phyloP scores from a whole-genome alignment of 1,140 invertebrate species.

The Drosophila asahinai region DNA sequence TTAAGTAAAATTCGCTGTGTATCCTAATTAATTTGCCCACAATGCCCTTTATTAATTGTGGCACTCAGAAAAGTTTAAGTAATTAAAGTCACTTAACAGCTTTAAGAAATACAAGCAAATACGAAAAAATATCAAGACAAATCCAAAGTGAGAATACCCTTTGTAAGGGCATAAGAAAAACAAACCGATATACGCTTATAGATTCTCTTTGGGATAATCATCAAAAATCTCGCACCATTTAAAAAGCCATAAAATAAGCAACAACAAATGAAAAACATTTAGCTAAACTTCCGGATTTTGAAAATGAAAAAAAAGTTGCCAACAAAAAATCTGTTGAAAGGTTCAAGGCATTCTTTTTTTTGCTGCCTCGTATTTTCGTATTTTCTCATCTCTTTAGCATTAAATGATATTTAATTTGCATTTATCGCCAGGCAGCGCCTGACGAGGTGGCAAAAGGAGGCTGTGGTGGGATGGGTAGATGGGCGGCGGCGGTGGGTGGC shows the following conservation, averaged over 20 bases:
- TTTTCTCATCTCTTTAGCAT: constrained; percentile 33
- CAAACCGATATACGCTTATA: constrained; percentile 32
- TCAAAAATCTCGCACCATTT: constrained; percentile 53
- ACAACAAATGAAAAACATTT: constrained; percentile 37
- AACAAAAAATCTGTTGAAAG: constrained; percentile 37
- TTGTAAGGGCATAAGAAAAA: constrained; percentile 1
- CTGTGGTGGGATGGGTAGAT: constrained; percentile 9
- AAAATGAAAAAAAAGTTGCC: constrained; percentile 23
- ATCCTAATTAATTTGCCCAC: too few relatives aligned
- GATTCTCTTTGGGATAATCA: constrained; percentile 33
- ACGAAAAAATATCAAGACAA: too few relatives aligned
- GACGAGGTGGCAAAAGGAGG: not conserved
- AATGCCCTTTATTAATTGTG: too few relatives aligned
- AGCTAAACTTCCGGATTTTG: constrained; percentile 62
- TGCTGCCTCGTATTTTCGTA: constrained; percentile 5
- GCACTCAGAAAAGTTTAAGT: too few relatives aligned
- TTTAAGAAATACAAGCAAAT: too few relatives aligned
- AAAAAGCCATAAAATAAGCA: constrained; percentile 60
- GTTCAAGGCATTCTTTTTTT: constrained; percentile 55
- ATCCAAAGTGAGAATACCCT: not conserved
- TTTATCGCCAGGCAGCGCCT: constrained; percentile 6
- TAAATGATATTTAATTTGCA: constrained; percentile 61
- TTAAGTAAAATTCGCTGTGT: too few relatives aligned
- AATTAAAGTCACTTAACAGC: too few relatives aligned
- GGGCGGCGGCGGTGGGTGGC: constrained; percentile 31